A percentile compares a stretch with the other conserved stretches of the same genome.
These are phyloP conservation scores for Parus major DNA, from an alignment of 2,113 vertebrate species.

Conservation along the genomic window DNA sequence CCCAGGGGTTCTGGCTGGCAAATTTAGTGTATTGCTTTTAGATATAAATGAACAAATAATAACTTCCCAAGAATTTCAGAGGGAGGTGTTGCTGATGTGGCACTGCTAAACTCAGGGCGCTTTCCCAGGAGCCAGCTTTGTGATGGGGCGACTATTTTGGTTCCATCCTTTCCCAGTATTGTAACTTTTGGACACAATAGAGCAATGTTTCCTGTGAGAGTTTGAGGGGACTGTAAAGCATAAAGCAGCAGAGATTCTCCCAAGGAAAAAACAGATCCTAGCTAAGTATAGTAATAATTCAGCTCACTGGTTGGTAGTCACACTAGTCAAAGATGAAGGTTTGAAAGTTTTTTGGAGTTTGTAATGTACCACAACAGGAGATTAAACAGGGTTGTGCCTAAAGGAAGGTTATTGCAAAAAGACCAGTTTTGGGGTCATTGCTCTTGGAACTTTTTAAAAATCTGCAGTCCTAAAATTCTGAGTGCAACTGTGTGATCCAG, in stretches of 20 bases:
- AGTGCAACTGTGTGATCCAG: background rate
- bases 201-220: slow-evolving; percentile 60
- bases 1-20: background rate
- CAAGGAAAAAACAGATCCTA: slow-evolving; percentile 47
- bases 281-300: background rate
- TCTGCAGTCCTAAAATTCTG: background rate
- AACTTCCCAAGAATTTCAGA: background rate
- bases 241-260: slow-evolving; percentile 40
- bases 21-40: background rate
- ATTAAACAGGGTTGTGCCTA: background rate
- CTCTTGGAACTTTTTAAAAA: background rate
- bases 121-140: slow-evolving; percentile 33
- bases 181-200: slow-evolving; percentile 71
- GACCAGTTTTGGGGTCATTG: background rate
- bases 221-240: background rate
- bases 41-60: background rate
- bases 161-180: slow-evolving; percentile 76
- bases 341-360: background rate
- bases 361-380: background rate
- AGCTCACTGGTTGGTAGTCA: background rate
- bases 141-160: slow-evolving; percentile 30
- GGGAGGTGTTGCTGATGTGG: background rate
- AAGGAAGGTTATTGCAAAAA: background rate
- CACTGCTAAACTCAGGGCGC: background rate
- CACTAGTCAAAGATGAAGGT: background rate